Conservation (phyloP, 2,888 invertebrate genomes). For the Drosophila merina region DNA sequence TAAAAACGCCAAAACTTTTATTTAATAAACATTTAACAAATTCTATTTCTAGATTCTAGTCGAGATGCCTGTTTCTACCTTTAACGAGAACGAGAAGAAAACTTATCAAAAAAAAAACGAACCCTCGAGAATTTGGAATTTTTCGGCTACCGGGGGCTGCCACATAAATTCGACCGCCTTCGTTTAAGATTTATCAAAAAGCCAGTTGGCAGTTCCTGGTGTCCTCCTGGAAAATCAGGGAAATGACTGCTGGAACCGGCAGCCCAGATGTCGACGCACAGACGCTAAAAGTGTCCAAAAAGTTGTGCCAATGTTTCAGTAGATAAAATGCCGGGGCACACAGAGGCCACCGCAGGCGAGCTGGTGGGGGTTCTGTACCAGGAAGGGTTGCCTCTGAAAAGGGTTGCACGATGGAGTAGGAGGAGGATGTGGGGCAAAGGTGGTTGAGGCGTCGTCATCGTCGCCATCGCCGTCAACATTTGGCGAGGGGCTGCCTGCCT, state of each 20-base stretch:
- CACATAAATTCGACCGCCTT: constrained; percentile 30
- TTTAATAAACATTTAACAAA: no score
- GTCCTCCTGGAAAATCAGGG: constrained; percentile 8
- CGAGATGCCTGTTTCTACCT: no score
- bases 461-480: constrained; percentile 42
- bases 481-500: constrained; percentile 16
- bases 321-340: constrained; percentile 64
- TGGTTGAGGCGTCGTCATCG: constrained; percentile 34
- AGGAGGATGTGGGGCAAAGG: constrained; percentile 1
- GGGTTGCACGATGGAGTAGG: background rate
- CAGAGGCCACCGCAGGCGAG: constrained; percentile 41
- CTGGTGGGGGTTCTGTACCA: background rate
- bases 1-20: no score
- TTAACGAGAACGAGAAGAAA: background rate
- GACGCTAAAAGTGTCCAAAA: constrained; percentile 46
- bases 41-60: no score
- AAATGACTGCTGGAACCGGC: constrained; percentile 11
- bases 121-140: background rate
- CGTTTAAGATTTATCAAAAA: constrained; percentile 30
- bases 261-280: constrained; percentile 40
- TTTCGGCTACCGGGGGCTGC: constrained; percentile 5
- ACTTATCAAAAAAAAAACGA: background rate
- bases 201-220: constrained; percentile 11
- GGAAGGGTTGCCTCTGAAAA: background rate
- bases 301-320: constrained; percentile 68